phyloP scores from a whole-genome alignment of 2,113 vertebrate species.

The Porphyrio hochstetteri region DNA sequence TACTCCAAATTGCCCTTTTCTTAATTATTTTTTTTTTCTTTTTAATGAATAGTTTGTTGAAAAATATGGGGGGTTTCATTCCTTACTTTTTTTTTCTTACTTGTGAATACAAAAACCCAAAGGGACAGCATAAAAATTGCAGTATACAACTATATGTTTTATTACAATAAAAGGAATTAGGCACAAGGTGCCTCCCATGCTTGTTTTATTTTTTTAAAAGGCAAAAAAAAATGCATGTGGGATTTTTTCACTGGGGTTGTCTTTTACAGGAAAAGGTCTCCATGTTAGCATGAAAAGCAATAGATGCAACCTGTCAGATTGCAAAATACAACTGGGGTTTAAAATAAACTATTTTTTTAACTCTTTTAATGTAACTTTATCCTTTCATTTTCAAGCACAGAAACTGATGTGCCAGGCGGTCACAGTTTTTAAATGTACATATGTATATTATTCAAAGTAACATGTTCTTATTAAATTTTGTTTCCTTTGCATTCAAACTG shows the following conservation, averaged over 20 bases:
- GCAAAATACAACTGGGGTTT: background rate
- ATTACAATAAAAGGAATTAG: background rate
- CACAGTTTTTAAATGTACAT: background rate
- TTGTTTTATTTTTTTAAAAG: background rate
- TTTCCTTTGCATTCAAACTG: slow-evolving; percentile 2
- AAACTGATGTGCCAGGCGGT: background rate
- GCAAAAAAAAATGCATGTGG: background rate
- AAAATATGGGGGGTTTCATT: background rate
- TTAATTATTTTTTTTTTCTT: background rate
- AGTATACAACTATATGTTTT: background rate
- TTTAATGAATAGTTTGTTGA: background rate
- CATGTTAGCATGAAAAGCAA: background rate
- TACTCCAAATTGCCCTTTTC: background rate
- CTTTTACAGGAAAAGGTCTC: background rate
- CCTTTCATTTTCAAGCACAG: background rate
- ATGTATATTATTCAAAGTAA: background rate
- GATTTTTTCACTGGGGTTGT: background rate
- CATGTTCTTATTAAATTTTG: slow-evolving; percentile 2
- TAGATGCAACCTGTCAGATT: background rate
- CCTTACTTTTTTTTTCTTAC: background rate
- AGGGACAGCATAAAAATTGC: background rate
- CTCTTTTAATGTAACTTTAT: background rate
- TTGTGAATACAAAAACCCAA: background rate
- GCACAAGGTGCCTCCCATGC: background rate
- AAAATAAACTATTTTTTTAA: background rate